Evolutionary conservation across 2,888 invertebrate species (phyloP).

Genomic region (Drosophila leonis): DNA sequence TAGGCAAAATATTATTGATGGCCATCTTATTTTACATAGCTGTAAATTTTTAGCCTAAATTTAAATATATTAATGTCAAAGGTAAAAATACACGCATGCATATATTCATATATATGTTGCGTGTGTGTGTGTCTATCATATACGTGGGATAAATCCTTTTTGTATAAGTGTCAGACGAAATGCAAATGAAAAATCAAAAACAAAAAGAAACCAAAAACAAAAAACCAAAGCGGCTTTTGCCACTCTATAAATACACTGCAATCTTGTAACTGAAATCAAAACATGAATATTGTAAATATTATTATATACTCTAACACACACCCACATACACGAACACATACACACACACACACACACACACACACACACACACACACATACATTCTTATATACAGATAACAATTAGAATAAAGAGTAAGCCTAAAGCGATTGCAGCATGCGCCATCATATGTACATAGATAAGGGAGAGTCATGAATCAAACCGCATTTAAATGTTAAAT

Average conservation of each 20-base stretch:
- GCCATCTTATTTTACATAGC: conserved; percentile 76
- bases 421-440: conserved; percentile 30
- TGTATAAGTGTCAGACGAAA: conserved; percentile 22
- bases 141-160: conserved; percentile 17
- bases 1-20: conserved; percentile 67
- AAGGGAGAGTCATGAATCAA: conserved; percentile 76
- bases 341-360: conserved; percentile 20
- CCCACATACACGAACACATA: conserved; percentile 5
- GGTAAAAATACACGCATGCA: conserved; percentile 31
- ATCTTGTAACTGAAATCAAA: conserved; percentile 75
- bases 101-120: conserved; percentile 26
- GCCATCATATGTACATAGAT: conserved; percentile 69
- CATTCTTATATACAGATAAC: conserved; percentile 4
- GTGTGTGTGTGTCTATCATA: conserved; percentile 5
- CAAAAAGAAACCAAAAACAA: neutral
- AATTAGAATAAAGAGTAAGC: conserved; percentile 31
- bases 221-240: conserved; percentile 24
- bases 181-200: conserved; percentile 12
- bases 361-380: conserved; percentile 21
- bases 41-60: conserved; percentile 82
- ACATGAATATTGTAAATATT: conserved; percentile 52
- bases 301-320: conserved; percentile 19
- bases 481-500: conserved; percentile 77
- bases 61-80: conserved; percentile 74
- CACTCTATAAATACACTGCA: conserved; percentile 55